A percentile compares a stretch with the other conserved stretches of the same genome.
These are phyloP conservation scores for Hyaena hyaena DNA, from an alignment of 2,113 vertebrate species.

Conservation along the genomic window DNA sequence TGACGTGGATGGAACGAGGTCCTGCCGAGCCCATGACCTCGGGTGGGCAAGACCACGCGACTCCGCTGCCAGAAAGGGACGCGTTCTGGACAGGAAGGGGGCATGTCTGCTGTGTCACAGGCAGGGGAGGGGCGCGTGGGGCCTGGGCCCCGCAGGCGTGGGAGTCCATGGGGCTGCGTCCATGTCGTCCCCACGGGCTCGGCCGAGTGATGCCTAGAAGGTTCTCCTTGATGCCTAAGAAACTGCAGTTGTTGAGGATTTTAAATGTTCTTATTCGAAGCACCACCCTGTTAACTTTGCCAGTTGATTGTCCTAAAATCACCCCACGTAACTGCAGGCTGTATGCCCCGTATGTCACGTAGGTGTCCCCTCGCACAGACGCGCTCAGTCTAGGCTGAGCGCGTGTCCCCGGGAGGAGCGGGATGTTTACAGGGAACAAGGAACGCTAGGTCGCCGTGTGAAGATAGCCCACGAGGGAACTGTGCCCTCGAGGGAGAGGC, in stretches of 20 bases:
- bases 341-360: background rate
- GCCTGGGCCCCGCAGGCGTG: background rate
- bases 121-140: background rate
- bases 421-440: too few species aligned
- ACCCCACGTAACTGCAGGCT: background rate
- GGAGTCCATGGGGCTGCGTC: background rate
- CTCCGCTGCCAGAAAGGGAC: background rate
- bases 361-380: too few species aligned
- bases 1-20: background rate
- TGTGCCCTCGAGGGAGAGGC: background rate
- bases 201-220: too few species aligned
- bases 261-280: background rate
- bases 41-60: background rate
- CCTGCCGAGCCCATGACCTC: fast-evolving
- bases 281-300: background rate
- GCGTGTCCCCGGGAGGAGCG: fast-evolving
- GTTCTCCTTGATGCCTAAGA: too few species aligned
- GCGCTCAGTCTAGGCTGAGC: background rate
- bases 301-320: background rate
- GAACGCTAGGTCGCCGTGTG: fast-evolving
- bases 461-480: background rate
- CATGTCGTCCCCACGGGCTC: too few species aligned
- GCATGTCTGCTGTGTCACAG: fast-evolving
- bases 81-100: background rate
- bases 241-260: background rate